Conservation (phyloP, 1,140 invertebrate genomes). For the Papilio polyxenes region DNA sequence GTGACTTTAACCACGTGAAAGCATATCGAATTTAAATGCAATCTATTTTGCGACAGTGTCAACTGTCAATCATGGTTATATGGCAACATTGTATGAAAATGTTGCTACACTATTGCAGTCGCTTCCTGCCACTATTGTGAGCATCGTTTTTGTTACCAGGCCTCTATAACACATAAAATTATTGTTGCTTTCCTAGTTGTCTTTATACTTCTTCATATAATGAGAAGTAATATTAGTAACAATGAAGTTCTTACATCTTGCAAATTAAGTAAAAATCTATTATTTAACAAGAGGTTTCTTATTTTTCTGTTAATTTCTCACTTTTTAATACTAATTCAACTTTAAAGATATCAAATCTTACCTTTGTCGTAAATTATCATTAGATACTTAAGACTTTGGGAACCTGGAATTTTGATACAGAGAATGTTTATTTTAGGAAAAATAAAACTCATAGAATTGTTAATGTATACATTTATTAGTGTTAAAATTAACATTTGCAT, state of each 20-base stretch:
- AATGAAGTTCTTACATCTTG: too few relatives aligned
- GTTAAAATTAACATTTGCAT: conserved; percentile 45
- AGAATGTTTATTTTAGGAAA: not conserved
- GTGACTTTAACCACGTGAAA: conserved; percentile 6
- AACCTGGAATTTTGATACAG: too few relatives aligned
- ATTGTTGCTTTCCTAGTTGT: too few relatives aligned
- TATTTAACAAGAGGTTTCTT: too few relatives aligned
- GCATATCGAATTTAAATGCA: conserved; percentile 7
- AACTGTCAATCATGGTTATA: conserved; percentile 1
- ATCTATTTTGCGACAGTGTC: not conserved
- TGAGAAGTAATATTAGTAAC: too few relatives aligned
- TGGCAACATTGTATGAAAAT: not conserved
- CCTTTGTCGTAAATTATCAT: too few relatives aligned
- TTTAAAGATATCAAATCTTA: too few relatives aligned
- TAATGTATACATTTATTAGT: conserved; percentile 51
- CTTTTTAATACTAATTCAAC: too few relatives aligned
- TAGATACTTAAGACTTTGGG: too few relatives aligned
- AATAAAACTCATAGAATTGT: not conserved
- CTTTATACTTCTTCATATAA: not conserved
- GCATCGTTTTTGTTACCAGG: not conserved
- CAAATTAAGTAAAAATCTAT: too few relatives aligned
- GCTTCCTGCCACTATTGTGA: not conserved
- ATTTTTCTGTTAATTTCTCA: too few relatives aligned
- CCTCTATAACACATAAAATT: too few relatives aligned
- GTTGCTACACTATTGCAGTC: not conserved